These are phyloP conservation scores for Drosophila siamana DNA, from an alignment of 2,888 invertebrate species.

Conservation along the genomic window DNA sequence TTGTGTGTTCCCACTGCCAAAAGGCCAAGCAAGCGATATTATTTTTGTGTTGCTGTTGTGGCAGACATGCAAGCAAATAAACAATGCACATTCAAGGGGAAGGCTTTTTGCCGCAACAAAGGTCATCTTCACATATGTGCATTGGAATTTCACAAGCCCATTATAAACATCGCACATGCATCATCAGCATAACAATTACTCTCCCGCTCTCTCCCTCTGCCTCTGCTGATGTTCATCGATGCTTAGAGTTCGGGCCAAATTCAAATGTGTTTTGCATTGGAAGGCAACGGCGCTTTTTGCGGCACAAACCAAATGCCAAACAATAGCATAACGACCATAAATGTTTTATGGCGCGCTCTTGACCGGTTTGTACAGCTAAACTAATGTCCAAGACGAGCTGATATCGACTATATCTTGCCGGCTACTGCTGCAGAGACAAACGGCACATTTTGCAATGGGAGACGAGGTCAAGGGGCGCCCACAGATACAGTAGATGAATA, in stretches of 20 bases:
- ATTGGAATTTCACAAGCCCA: slow-evolving; percentile 57
- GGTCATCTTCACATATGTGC: slow-evolving; percentile 59
- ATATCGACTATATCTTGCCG: slow-evolving; percentile 47
- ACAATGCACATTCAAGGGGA: slow-evolving; percentile 74
- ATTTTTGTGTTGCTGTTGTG: slow-evolving; percentile 54
- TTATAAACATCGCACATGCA: slow-evolving; percentile 7
- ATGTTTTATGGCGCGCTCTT: slow-evolving; percentile 65
- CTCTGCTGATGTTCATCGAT: slow-evolving; percentile 17
- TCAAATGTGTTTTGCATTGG: slow-evolving; percentile 37
- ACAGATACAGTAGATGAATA: slow-evolving; percentile 35
- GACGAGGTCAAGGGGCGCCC: slow-evolving; percentile 70
- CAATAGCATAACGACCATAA: slow-evolving; percentile 46
- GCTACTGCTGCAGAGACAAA: slow-evolving; percentile 57
- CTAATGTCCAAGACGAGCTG: slow-evolving; percentile 26
- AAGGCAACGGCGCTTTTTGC: slow-evolving; percentile 61
- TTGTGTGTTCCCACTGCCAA: slow-evolving; percentile 48
- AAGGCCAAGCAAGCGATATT: slow-evolving; percentile 70
- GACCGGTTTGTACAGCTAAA: slow-evolving; percentile 78
- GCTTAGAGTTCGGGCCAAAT: slow-evolving; percentile 19
- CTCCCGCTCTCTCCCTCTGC: not conserved
- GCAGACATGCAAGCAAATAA: slow-evolving; percentile 63
- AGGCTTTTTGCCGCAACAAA: slow-evolving; percentile 50
- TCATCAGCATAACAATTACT: slow-evolving; percentile 20
- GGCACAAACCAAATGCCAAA: slow-evolving; percentile 36
- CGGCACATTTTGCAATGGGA: slow-evolving; percentile 70